phyloP scores from a whole-genome alignment of 1,140 invertebrate genomes.

The Pseudomyrmex cubaensis region DNA sequence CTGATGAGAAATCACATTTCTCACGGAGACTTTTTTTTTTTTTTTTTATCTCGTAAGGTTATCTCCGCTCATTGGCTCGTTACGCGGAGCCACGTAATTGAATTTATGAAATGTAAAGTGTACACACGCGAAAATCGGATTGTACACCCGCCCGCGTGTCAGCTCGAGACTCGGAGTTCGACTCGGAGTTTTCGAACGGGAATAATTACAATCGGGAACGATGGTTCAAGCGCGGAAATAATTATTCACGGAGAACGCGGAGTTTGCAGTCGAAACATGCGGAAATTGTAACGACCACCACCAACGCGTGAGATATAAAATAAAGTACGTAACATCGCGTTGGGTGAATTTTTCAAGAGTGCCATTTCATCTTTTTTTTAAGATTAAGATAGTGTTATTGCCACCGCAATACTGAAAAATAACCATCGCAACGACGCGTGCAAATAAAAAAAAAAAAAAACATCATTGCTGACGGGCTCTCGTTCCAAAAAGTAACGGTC shows the following conservation, averaged over 20 bases:
- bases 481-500: too few species aligned
- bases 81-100: conserved; percentile 20
- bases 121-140: neutral
- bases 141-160: neutral
- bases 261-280: conserved; percentile 8
- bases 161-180: neutral
- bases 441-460: too few species aligned
- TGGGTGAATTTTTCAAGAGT: neutral
- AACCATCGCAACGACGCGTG: too few species aligned
- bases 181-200: neutral
- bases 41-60: conserved; percentile 1
- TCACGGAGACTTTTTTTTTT: neutral
- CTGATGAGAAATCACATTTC: neutral
- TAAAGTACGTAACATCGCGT: conserved; percentile 2
- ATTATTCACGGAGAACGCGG: neutral
- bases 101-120: conserved; percentile 3
- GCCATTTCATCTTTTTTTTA: too few species aligned
- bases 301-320: conserved; percentile 10
- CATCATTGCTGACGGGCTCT: too few species aligned
- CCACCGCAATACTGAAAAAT: too few species aligned
- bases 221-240: neutral
- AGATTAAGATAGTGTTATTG: too few species aligned
- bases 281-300: conserved; percentile 28
- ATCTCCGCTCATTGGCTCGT: conserved; percentile 12
- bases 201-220: neutral